Evolutionary conservation across 2,888 invertebrate species (phyloP).

Genomic region (Drosophila vallismaia): DNA sequence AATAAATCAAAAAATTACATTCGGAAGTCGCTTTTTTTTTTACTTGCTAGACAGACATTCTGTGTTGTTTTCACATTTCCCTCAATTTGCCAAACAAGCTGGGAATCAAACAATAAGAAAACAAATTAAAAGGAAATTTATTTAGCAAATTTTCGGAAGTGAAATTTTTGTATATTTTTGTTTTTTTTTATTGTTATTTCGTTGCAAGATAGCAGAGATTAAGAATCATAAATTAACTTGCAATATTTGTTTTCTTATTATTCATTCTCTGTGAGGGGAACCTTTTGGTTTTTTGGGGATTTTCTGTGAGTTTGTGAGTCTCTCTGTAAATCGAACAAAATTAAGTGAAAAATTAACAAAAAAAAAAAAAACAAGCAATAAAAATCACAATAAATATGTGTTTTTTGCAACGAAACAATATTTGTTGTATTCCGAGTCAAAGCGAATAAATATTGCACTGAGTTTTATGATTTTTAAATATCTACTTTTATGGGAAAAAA

Average conservation of each 20-base stretch:
- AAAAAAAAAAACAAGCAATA: neutral
- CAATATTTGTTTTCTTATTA: constrained; percentile 11
- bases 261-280: constrained; percentile 23
- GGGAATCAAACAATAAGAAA: constrained; percentile 40
- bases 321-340: neutral
- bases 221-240: constrained; percentile 34
- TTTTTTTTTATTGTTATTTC: neutral
- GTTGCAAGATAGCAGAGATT: constrained; percentile 8
- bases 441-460: too few species aligned
- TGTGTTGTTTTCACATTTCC: constrained; percentile 35
- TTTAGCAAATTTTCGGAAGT: constrained; percentile 53
- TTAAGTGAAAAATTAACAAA: constrained; percentile 12
- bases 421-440: neutral
- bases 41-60: neutral
- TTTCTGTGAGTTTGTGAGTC: constrained; percentile 15
- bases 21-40: constrained; percentile 18
- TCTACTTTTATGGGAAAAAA: too few species aligned
- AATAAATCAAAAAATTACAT: neutral
- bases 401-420: neutral
- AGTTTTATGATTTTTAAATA: too few species aligned
- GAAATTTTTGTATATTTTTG: constrained; percentile 44
- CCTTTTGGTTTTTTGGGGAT: constrained; percentile 25
- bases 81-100: constrained; percentile 42
- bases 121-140: constrained; percentile 45
- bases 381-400: too few species aligned